A percentile compares a stretch with the other conserved stretches of the same genome.
These are phyloP conservation scores for Dicrurus megarhynchus DNA, from an alignment of 2,113 vertebrate species.

Conservation along the genomic window DNA sequence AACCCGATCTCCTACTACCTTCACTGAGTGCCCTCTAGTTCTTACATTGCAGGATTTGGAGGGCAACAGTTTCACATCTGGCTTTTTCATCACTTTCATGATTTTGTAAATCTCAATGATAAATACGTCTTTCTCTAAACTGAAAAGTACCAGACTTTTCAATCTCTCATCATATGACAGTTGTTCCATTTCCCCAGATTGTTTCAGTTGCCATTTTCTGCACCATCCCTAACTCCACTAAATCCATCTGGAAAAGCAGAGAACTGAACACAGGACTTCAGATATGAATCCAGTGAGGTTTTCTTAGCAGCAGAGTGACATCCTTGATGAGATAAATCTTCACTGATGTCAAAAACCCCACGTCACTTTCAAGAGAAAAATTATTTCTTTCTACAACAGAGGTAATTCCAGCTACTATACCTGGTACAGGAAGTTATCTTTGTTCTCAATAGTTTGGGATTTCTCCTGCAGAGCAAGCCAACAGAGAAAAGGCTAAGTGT, in stretches of 20 bases:
- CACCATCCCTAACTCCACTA: neutral
- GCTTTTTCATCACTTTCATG: neutral
- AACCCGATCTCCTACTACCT: neutral
- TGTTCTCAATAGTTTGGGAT: neutral
- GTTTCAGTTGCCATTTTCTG: neutral
- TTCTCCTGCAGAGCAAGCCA: neutral
- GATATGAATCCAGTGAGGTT: neutral
- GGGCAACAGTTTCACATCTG: neutral
- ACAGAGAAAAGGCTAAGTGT: neutral
- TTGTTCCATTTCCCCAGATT: neutral
- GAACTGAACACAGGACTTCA: neutral
- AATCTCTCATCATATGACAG: neutral
- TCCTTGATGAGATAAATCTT: neutral
- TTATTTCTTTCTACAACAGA: neutral
- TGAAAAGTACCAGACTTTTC: neutral
- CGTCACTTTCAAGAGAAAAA: neutral
- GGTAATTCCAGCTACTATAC: neutral
- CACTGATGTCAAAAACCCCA: neutral
- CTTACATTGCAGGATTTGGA: neutral
- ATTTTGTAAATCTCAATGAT: neutral
- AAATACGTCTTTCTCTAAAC: neutral
- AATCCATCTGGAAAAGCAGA: neutral
- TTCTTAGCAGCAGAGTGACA: neutral
- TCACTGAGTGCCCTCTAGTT: neutral
- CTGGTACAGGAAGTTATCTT: constrained; percentile 5